Percentiles rank a stretch among this genome's conserved stretches.
These are phyloP conservation scores for Heterocephalus glaber DNA, from an alignment of 2,113 vertebrate genomes.

Conservation along the genomic window DNA sequence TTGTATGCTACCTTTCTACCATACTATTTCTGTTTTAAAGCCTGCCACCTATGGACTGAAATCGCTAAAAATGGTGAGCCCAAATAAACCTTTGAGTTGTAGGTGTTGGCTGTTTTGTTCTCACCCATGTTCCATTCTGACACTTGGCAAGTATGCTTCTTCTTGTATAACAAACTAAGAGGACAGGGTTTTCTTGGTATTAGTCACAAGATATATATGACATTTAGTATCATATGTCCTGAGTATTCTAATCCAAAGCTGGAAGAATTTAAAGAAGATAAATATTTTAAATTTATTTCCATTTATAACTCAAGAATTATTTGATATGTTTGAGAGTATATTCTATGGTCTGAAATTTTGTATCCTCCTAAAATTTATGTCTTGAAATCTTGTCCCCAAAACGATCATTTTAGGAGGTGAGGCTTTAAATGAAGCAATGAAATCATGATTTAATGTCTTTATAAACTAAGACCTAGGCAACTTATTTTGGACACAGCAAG, in stretches of 20 bases:
- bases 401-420: background rate
- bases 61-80: no score
- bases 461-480: background rate
- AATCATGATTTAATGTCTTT: background rate
- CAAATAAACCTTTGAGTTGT: no score
- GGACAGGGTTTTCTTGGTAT: background rate
- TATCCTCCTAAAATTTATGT: background rate
- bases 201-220: background rate
- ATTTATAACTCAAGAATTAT: background rate
- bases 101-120: background rate
- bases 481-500: fast-evolving
- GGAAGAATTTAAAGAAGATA: background rate
- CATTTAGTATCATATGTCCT: background rate
- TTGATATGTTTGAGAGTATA: background rate
- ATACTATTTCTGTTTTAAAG: no score
- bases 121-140: background rate
- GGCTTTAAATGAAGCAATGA: background rate
- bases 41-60: no score
- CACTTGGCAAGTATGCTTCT: background rate
- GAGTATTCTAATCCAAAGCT: background rate
- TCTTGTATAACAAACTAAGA: background rate
- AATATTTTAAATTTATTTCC: background rate
- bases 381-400: background rate
- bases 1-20: no score
- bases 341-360: background rate